Evolutionary conservation across 2,113 vertebrate species (phyloP).

Genomic region (Acrocephalus kingi): DNA sequence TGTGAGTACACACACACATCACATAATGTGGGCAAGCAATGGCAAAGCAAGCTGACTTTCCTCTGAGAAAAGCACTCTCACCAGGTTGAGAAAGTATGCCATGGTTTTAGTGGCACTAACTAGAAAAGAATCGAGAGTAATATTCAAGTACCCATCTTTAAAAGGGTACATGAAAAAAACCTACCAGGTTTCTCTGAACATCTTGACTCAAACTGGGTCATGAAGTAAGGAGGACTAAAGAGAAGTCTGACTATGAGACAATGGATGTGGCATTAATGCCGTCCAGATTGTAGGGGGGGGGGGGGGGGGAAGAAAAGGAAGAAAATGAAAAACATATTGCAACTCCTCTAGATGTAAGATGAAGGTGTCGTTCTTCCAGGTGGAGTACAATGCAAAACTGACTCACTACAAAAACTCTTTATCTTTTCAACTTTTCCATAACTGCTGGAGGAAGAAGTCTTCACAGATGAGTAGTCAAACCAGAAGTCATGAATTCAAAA

Average conservation of each 20-base stretch:
- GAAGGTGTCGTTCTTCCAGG: neutral
- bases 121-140: neutral
- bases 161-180: neutral
- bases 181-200: neutral
- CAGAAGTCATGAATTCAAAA: neutral
- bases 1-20: neutral
- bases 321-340: neutral
- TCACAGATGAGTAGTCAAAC: neutral
- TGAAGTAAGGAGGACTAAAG: neutral
- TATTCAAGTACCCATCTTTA: neutral
- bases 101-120: neutral
- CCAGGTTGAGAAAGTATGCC: neutral
- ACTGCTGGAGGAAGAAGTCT: neutral
- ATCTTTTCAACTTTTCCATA: accelerated
- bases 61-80: neutral
- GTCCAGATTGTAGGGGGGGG: neutral
- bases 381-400: neutral
- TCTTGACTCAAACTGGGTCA: neutral
- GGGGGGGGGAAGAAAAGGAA: neutral
- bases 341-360: neutral
- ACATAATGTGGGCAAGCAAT: neutral
- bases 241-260: neutral
- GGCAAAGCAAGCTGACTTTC: neutral
- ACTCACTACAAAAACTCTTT: neutral
- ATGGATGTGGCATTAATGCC: neutral